Evolutionary conservation across 2,888 invertebrate genomes (phyloP), one percentile per base, ranked within the genome.

Genomic region (Ochropleura leucogaster): DNA sequence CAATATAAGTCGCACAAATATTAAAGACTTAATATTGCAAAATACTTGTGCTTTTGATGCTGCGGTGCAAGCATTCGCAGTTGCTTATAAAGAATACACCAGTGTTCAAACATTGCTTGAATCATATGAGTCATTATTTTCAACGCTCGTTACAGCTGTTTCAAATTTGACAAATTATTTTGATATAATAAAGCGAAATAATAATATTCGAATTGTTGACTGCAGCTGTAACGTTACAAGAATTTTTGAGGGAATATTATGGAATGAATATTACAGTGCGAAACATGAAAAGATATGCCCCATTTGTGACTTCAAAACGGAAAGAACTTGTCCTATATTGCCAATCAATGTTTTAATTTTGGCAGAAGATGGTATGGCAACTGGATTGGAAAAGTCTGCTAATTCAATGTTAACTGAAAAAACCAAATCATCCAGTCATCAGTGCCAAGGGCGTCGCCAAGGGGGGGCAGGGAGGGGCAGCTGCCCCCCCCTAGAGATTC

Each of bases 1-100:
- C 40, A 40, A 40, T 40, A 40, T 59, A 40, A 4, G 40, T 59
- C 18, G 59, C 40, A 59, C 40, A 40, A 59, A 59, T 59, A 59
- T 40, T 59, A 59, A 0, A 59, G 40, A 59, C 2, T 59, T 59
- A 59, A 40, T 59, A 59, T 30, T 59, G 18, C 40, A 59, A 59
- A 59, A 59, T 40, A 59, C 57, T 57, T 30, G 57, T 57, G 57
- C 30, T 57, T 30, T 16, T 57, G 57, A 57, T 57, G 57, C 55
- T 57, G 14, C 14, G 30, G 57, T 30, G 57, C 57, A 57, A 57
- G 30, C 57, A 57, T 30, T 57, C 30, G 57, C 57, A 57, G 57
- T 57, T 57, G 57, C 30, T 59, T 59, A 59, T 59, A 59, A 18
- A 16, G 18, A 59, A 59, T 4, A 59, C 59, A 59, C 59, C 59